Evolutionary conservation across 2,113 vertebrate genomes (phyloP), one percentile per base, ranked within the genome.

Genomic region (Dendropsophus ebraccatus): DNA sequence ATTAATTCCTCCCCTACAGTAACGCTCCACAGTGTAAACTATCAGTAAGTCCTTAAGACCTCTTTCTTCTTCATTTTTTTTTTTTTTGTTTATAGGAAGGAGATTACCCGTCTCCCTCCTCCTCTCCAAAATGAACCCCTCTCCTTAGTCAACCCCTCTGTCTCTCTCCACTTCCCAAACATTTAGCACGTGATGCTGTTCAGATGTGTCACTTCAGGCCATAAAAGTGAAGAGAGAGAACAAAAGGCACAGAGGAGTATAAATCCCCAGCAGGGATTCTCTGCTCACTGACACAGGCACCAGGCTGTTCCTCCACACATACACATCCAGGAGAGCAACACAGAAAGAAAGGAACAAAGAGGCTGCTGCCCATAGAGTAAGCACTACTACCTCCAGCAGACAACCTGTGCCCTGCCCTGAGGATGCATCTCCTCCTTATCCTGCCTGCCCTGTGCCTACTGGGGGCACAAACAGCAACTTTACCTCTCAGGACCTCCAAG

Each of bases 201-300:
- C 90, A 91, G 90, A 91, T 91, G 89, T 93, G 91, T 93, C 89
- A 91, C 93, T 91, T 91, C 89, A 75, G 89, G 92, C 91, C 91
- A 89, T 77, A 84, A 86, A 90, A 88, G 84, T 89, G 83, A 90
- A 88, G 87, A 89, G 85, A 87, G 87, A 90, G 92, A 94, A 95
- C 94, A 95, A 94, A 94, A 93, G 93, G 91, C 92, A 92, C 90
- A 89, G 91, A 91, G 90, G 79, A 88, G 89, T 91, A 94, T 95
- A 94, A 94, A 91, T 89, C 88, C 88, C 83, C 90, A 37, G 87
- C 78, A 67, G 73, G 65, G 88, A 54, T 56, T 81, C 89, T 62
- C 73, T 73, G 83, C 89, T 91, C 89, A 84, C n/a, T 87, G 85
- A 87, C 85, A 87, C 85, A 87, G 69, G 76, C 84, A 80, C 76